phyloP scores from a whole-genome alignment of 1,140 invertebrate species.

The Lordiphosa collinella region DNA sequence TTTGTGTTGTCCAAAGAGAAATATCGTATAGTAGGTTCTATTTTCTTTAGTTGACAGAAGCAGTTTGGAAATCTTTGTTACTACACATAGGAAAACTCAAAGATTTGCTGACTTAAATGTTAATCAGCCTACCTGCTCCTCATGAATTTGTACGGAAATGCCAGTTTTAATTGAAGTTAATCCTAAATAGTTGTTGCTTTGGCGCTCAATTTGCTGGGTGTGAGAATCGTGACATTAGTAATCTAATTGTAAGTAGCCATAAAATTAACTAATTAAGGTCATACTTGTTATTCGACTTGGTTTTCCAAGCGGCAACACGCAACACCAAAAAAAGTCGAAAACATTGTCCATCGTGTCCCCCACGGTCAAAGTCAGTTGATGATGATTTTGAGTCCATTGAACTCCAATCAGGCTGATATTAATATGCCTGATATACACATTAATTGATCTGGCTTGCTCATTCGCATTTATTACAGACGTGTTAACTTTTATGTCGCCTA shows the following conservation, averaged over 20 bases:
- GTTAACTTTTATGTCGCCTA: constrained; percentile 56
- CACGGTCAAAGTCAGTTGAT: constrained; percentile 29
- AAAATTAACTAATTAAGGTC: constrained; percentile 77
- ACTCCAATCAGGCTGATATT: constrained; percentile 1
- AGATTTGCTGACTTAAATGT: too few relatives aligned
- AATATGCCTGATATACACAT: constrained; percentile 15
- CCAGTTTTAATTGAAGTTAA: too few relatives aligned
- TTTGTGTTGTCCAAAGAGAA: too few relatives aligned
- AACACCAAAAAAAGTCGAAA: constrained; percentile 16
- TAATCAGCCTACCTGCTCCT: too few relatives aligned
- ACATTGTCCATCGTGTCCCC: too few relatives aligned
- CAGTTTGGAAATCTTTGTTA: too few relatives aligned
- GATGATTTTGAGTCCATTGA: background rate
- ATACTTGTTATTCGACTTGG: constrained; percentile 67
- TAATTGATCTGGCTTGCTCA: constrained; percentile 33
- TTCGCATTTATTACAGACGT: constrained; percentile 50
- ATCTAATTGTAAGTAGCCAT: constrained; percentile 74
- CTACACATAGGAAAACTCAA: too few relatives aligned
- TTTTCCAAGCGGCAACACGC: constrained; percentile 38
- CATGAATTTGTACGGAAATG: too few relatives aligned
- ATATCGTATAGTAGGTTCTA: too few relatives aligned
- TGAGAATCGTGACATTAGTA: constrained; percentile 59
- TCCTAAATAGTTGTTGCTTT: background rate
- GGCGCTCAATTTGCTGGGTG: background rate
- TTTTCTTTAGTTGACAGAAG: too few relatives aligned